These are phyloP conservation scores for Cotesia chilonis DNA, from an alignment of 1,140 invertebrate genomes.

Conservation along the genomic window DNA sequence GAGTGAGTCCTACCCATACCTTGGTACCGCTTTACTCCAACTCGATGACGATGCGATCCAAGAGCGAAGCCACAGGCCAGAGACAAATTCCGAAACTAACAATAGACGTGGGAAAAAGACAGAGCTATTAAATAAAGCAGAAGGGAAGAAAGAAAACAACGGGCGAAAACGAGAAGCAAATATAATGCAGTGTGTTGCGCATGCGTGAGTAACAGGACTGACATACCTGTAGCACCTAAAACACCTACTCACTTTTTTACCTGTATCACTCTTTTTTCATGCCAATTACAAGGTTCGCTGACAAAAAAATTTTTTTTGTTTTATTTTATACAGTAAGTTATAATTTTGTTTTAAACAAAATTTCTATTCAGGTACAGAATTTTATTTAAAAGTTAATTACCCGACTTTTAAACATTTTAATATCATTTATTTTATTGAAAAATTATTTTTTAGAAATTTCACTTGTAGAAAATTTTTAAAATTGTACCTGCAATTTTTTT, in stretches of 20 bases:
- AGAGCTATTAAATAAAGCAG: not conserved
- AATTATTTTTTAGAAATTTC: too few relatives aligned
- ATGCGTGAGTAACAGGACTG: slow-evolving; percentile 25
- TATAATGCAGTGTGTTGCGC: not conserved
- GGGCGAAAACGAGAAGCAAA: slow-evolving; percentile 16
- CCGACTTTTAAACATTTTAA: too few relatives aligned
- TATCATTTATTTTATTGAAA: too few relatives aligned
- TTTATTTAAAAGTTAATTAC: too few relatives aligned
- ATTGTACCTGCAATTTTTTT: too few relatives aligned
- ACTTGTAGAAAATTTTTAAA: too few relatives aligned
- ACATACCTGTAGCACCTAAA: not conserved
- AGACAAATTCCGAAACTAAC: slow-evolving; percentile 24
- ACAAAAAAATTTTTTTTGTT: too few relatives aligned
- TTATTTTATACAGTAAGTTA: too few relatives aligned
- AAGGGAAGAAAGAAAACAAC: slow-evolving; percentile 9
- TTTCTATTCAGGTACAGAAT: too few relatives aligned
- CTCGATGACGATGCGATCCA: slow-evolving; percentile 20
- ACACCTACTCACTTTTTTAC: slow-evolving; percentile 10
- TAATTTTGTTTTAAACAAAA: too few relatives aligned
- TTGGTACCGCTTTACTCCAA: slow-evolving; percentile 17
- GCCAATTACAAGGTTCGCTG: too few relatives aligned
- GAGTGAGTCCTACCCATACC: not conserved
- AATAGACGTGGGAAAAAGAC: slow-evolving; percentile 20
- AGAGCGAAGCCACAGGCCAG: slow-evolving; percentile 1
- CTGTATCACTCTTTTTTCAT: too few relatives aligned